A percentile compares a stretch with the other conserved stretches of the same genome.
These are phyloP conservation scores for Sthenelais limicola DNA, from an alignment of 2,888 invertebrate genomes.

Conservation along the genomic window DNA sequence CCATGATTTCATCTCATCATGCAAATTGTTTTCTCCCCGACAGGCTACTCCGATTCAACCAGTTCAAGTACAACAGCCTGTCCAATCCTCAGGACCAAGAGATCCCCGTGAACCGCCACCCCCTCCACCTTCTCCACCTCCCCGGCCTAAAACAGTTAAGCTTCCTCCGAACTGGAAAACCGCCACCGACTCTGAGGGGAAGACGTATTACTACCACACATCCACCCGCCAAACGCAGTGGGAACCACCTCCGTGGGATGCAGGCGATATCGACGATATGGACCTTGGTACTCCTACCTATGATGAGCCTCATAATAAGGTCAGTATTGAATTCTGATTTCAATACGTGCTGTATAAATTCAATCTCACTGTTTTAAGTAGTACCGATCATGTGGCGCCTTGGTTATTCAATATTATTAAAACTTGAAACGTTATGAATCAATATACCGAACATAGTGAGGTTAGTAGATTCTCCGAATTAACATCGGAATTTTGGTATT, in stretches of 20 bases:
- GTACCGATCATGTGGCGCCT: too few species aligned
- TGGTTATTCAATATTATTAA: too few species aligned
- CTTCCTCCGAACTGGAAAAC: constrained; percentile 91
- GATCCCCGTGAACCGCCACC: constrained; percentile 56
- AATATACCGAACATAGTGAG: too few species aligned
- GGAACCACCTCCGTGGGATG: constrained; percentile 71
- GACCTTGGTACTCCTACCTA: constrained; percentile 66
- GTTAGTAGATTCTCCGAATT: too few species aligned
- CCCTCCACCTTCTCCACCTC: constrained; percentile 71
- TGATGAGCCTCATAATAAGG: constrained; percentile 57
- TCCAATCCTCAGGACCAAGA: constrained; percentile 1
- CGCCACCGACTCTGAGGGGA: constrained; percentile 85
- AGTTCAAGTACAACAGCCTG: background rate
- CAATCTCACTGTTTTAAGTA: too few species aligned
- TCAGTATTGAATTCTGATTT: background rate
- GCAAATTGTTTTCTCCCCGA: too few species aligned
- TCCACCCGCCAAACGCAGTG: constrained; percentile 73
- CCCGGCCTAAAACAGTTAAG: constrained; percentile 69
- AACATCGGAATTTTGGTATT: too few species aligned
- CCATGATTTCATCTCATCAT: too few species aligned
- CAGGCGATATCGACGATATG: constrained; percentile 61
- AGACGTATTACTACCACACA: constrained; percentile 91
- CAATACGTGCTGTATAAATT: too few species aligned
- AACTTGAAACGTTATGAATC: too few species aligned
- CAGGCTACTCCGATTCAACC: background rate